phyloP scores from a whole-genome alignment of 2,113 vertebrate genomes.

The Mastomys natalensis region DNA sequence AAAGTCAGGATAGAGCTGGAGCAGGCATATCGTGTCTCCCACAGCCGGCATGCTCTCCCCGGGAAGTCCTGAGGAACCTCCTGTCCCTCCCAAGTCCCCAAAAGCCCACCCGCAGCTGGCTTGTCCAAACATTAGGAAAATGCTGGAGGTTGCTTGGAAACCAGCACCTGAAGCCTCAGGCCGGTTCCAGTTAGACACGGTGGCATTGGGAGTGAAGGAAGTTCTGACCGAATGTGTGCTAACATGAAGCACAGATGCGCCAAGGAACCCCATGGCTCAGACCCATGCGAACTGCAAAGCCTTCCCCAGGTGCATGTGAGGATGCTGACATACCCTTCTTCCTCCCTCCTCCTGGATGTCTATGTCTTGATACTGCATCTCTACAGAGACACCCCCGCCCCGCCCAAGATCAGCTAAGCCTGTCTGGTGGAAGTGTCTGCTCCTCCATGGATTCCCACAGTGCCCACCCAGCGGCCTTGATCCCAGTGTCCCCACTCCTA shows the following conservation, averaged over 20 bases:
- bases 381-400: background rate
- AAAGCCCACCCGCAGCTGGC: background rate
- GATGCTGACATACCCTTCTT: background rate
- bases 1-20: accelerated
- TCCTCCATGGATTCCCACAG: background rate
- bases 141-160: background rate
- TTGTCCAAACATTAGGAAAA: accelerated
- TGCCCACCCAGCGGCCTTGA: background rate
- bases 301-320: background rate
- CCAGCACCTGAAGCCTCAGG: background rate
- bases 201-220: background rate
- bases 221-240: background rate
- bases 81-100: background rate
- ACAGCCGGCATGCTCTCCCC: accelerated
- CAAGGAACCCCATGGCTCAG: background rate
- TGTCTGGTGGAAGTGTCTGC: accelerated
- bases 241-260: no score
- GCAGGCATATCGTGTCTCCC: background rate
- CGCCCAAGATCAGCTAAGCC: background rate
- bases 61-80: accelerated
- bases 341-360: background rate
- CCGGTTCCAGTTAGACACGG: background rate
- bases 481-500: background rate
- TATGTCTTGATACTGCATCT: background rate
- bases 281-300: background rate